Conservation (phyloP, 1,140 invertebrate species). For the Onthophagus taurus region DNA sequence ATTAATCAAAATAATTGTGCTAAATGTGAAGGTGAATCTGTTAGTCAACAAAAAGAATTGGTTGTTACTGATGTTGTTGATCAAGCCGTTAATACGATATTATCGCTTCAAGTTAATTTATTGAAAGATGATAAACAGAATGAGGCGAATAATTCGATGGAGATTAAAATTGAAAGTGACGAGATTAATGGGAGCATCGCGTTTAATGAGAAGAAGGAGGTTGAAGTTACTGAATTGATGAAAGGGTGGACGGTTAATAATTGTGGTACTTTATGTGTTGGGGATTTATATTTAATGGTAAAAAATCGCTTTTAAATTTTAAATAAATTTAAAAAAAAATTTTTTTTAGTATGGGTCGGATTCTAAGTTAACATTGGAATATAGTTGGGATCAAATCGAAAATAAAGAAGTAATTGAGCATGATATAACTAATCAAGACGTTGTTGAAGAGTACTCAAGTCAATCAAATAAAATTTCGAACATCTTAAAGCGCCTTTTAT, state of each 20-base stretch:
- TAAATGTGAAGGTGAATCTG: too few species aligned
- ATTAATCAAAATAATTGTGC: conserved; percentile 19
- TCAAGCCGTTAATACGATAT: conserved; percentile 31
- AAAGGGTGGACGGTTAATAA: conserved; percentile 70
- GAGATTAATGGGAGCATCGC: too few species aligned
- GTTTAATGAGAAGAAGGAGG: conserved; percentile 11
- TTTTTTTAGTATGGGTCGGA: conserved; percentile 61
- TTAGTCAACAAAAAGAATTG: conserved; percentile 16
- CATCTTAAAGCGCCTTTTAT: conserved; percentile 49
- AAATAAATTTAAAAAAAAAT: conserved; percentile 10
- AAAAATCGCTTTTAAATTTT: conserved; percentile 12
- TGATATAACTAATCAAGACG: not conserved
- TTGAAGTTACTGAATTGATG: conserved; percentile 46
- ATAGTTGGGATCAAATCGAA: conserved; percentile 60
- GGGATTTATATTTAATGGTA: conserved; percentile 84
- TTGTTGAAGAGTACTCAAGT: not conserved
- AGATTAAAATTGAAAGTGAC: conserved; percentile 10
- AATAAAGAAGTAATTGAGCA: not conserved
- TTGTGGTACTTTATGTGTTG: conserved; percentile 69
- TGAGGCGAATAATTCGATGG: conserved; percentile 6
- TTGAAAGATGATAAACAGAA: conserved; percentile 9
- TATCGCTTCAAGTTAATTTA: conserved; percentile 26
- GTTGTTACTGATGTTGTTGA: conserved; percentile 24
- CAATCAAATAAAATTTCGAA: conserved; percentile 24
- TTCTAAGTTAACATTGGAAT: conserved; percentile 70